Evolutionary conservation across 2,888 invertebrate species (phyloP).

Genomic region (Pseudococcus jackbeardsleyi): DNA sequence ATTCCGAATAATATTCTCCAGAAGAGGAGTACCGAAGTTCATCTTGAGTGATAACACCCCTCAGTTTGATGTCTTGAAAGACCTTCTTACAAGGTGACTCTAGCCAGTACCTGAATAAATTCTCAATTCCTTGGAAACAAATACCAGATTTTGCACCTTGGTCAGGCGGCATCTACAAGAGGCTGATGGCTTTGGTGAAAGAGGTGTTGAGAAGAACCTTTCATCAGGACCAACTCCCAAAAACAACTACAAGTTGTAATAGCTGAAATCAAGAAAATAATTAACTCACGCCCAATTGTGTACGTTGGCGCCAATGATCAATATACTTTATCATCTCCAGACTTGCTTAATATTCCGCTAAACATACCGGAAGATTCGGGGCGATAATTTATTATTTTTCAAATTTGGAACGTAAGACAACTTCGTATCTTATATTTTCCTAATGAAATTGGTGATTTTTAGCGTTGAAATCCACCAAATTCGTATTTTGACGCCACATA

Average conservation of each 20-base stretch:
- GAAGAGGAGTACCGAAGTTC: background rate
- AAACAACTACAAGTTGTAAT: background rate
- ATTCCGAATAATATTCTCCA: background rate
- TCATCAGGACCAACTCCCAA: background rate
- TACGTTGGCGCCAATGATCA: background rate
- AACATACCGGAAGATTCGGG: no score
- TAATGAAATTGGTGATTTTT: no score
- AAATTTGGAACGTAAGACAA: no score
- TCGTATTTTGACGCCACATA: no score
- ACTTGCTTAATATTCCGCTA: no score
- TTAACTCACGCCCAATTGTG: background rate
- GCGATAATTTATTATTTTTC: no score
- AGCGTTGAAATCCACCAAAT: no score
- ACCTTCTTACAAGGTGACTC: background rate
- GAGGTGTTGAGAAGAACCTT: background rate
- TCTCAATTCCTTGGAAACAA: background rate
- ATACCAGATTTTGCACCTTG: background rate
- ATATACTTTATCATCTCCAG: no score
- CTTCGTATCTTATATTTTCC: no score
- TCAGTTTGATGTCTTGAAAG: background rate
- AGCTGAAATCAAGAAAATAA: background rate
- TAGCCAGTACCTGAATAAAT: background rate
- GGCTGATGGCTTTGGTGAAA: background rate
- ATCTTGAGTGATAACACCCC: background rate
- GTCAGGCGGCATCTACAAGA: background rate